Conservation (phyloP, 2,888 invertebrate genomes). For the Eumacrocentrus americanus region DNA sequence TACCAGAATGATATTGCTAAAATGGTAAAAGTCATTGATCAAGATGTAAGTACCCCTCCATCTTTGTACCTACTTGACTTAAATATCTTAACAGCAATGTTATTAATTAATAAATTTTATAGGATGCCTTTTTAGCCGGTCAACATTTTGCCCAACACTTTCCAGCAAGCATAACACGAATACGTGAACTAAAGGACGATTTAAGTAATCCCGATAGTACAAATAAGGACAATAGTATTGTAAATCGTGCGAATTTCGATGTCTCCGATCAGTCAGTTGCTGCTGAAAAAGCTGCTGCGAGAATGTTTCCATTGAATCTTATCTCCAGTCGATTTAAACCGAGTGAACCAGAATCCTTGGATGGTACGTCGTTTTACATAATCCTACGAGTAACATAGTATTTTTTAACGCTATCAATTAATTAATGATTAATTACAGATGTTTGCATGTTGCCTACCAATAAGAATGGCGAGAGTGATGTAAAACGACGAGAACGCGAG, state of each 20-base stretch:
- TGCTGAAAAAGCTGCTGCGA: slow-evolving; percentile 55
- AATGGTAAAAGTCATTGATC: slow-evolving; percentile 82
- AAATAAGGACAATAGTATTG: slow-evolving; percentile 38
- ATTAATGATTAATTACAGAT: slow-evolving; percentile 46
- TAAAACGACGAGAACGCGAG: slow-evolving; percentile 76
- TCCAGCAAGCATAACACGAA: slow-evolving; percentile 62
- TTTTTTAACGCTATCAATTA: no score
- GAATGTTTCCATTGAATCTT: slow-evolving; percentile 53
- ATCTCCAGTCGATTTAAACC: slow-evolving; percentile 52
- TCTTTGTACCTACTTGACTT: slow-evolving; percentile 21
- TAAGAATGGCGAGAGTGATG: slow-evolving; percentile 48
- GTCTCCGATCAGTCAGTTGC: slow-evolving; percentile 36
- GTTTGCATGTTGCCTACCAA: slow-evolving; percentile 54
- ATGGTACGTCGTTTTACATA: slow-evolving; percentile 46
- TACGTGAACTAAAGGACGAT: slow-evolving; percentile 61
- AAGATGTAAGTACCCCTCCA: slow-evolving; percentile 62
- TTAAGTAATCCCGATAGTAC: slow-evolving; percentile 50
- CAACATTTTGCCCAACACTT: slow-evolving; percentile 76
- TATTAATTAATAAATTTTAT: slow-evolving; percentile 30
- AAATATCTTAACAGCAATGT: slow-evolving; percentile 9
- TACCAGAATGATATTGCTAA: slow-evolving; percentile 86
- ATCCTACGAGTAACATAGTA: no score
- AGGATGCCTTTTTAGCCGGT: slow-evolving; percentile 69
- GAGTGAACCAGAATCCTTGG: slow-evolving; percentile 44
- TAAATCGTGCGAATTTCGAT: slow-evolving; percentile 19